A percentile compares a stretch with the other conserved stretches of the same genome.
Evolutionary conservation across 2,888 invertebrate species (phyloP).

Genomic region (Lumbricus terrestris): DNA sequence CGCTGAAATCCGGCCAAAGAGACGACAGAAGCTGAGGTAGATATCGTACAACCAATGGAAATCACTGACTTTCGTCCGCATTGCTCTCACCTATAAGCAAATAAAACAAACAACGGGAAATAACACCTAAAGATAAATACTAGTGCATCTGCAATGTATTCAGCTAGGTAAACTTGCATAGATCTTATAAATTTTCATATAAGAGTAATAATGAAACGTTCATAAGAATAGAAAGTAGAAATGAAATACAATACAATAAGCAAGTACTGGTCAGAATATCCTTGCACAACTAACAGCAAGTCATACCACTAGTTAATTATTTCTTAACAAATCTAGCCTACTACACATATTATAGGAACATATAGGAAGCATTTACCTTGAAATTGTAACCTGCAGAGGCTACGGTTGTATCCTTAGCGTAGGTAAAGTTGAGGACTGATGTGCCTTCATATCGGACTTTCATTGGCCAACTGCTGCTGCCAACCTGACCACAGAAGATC

Average conservation of each 20-base stretch:
- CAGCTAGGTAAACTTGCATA: too few relatives aligned
- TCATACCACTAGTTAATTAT: neutral
- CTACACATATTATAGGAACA: neutral
- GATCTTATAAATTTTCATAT: too few relatives aligned
- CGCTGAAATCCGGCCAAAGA: neutral
- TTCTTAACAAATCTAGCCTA: neutral
- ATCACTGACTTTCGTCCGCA: neutral
- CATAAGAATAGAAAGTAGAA: neutral
- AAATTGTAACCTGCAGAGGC: neutral
- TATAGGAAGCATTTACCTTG: neutral
- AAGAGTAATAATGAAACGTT: too few relatives aligned
- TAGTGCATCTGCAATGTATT: too few relatives aligned
- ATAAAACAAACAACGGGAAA: neutral
- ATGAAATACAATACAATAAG: neutral
- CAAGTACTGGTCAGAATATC: neutral
- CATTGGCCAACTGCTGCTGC: neutral
- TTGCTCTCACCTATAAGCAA: neutral
- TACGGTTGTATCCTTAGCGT: neutral
- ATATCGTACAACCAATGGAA: neutral
- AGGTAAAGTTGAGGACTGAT: neutral
- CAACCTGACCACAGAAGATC: neutral
- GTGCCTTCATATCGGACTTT: neutral
- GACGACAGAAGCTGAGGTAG: slow-evolving; percentile 7
- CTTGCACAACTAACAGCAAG: neutral
- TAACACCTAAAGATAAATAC: too few relatives aligned